Evolutionary conservation across 1,140 invertebrate species (phyloP).

Genomic region (Drosophila bocqueti): DNA sequence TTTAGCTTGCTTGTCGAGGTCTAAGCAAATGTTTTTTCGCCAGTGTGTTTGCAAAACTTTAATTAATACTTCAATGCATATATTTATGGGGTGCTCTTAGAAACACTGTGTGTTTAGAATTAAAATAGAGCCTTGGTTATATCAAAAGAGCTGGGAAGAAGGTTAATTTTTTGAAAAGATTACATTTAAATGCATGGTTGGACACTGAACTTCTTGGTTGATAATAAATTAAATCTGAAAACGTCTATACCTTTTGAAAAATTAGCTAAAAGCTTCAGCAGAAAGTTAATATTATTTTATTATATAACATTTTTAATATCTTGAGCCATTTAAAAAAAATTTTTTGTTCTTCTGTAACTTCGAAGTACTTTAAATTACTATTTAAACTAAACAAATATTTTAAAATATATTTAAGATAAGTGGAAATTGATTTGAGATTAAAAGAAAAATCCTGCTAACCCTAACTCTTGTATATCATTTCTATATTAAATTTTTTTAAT

Average conservation of each 20-base stretch:
- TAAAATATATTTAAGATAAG: too few species aligned
- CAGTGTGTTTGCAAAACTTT: conserved; percentile 62
- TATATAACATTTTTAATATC: too few species aligned
- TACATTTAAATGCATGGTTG: neutral
- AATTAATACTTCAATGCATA: conserved; percentile 60
- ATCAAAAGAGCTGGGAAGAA: neutral
- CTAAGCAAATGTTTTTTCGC: conserved; percentile 65
- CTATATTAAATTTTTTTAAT: too few species aligned
- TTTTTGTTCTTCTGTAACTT: neutral
- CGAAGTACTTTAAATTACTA: too few species aligned
- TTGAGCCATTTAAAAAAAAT: neutral
- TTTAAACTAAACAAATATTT: too few species aligned
- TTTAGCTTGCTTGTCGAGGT: conserved; percentile 54
- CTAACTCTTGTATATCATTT: too few species aligned
- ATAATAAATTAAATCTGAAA: too few species aligned
- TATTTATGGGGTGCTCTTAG: conserved; percentile 10
- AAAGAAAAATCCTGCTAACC: too few species aligned
- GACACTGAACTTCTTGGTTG: neutral
- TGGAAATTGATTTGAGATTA: too few species aligned
- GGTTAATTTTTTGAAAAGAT: neutral
- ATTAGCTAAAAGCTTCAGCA: neutral
- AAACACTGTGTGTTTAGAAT: neutral
- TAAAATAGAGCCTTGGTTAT: neutral
- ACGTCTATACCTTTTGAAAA: neutral
- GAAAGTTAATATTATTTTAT: neutral